phyloP scores from a whole-genome alignment of 2,113 vertebrate genomes.

The Podarcis raffonei region DNA sequence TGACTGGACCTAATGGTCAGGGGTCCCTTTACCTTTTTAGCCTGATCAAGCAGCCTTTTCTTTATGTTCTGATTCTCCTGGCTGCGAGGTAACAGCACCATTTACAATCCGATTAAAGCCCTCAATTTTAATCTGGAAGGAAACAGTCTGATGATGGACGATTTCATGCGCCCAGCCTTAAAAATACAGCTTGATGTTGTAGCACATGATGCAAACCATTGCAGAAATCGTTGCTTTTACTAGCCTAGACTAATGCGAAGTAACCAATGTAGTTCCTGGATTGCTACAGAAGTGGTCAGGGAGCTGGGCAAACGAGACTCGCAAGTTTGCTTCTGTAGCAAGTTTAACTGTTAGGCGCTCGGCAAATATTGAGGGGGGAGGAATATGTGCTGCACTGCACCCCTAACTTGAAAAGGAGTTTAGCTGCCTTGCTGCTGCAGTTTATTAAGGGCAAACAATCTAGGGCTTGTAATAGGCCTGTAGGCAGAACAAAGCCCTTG shows the following conservation, averaged over 20 bases:
- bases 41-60: no score
- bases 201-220: background rate
- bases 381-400: constrained; percentile 38
- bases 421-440: constrained; percentile 68
- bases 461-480: constrained; percentile 65
- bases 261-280: background rate
- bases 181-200: background rate
- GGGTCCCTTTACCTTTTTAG: no score
- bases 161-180: background rate
- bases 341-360: constrained; percentile 53
- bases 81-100: no score
- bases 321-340: constrained; percentile 60
- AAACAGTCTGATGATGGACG: background rate
- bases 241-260: constrained; percentile 1
- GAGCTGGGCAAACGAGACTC: constrained; percentile 60
- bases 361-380: constrained; percentile 34
- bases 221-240: constrained; percentile 31
- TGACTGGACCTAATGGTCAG: no score
- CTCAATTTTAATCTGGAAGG: background rate
- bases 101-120: no score
- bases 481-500: constrained; percentile 72
- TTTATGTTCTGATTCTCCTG: background rate
- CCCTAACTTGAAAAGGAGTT: constrained; percentile 64
- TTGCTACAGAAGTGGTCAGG: constrained; percentile 19
- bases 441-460: constrained; percentile 72